Conservation (phyloP, 2,113 vertebrate genomes). For the Isurus oxyrinchus region DNA sequence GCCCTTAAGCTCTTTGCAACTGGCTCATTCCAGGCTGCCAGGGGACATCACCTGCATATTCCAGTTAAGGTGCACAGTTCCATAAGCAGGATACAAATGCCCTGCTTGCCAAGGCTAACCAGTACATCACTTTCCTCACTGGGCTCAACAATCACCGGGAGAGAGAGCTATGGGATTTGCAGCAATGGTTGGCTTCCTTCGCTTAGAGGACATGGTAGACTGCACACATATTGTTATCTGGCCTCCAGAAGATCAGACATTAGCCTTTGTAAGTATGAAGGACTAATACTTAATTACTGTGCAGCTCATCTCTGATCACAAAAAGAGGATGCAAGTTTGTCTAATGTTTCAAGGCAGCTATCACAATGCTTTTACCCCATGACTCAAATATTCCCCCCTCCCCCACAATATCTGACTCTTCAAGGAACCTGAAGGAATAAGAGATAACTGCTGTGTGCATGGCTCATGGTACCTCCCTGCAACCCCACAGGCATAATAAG, state of each 20-base stretch:
- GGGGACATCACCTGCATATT: too few species aligned
- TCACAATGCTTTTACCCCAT: background rate
- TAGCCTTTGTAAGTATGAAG: background rate
- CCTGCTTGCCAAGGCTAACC: too few species aligned
- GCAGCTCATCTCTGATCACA: background rate
- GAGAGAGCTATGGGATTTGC: too few species aligned
- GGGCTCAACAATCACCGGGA: too few species aligned
- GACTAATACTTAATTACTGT: background rate
- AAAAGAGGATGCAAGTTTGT: background rate
- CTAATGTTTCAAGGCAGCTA: background rate
- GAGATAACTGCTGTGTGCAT: background rate
- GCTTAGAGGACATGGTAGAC: background rate
- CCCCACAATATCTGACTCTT: background rate
- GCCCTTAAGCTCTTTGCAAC: too few species aligned
- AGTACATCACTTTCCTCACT: too few species aligned
- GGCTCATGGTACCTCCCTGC: background rate
- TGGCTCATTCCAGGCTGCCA: too few species aligned
- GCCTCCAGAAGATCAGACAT: background rate
- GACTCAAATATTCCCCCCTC: background rate
- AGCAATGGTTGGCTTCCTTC: too few species aligned
- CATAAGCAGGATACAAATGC: too few species aligned
- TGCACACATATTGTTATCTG: background rate
- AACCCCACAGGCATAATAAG: background rate
- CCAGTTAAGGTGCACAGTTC: too few species aligned
- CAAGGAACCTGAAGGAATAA: background rate